These are phyloP conservation scores for Maniola jurtina DNA, from an alignment of 1,140 invertebrate species.

Conservation along the genomic window DNA sequence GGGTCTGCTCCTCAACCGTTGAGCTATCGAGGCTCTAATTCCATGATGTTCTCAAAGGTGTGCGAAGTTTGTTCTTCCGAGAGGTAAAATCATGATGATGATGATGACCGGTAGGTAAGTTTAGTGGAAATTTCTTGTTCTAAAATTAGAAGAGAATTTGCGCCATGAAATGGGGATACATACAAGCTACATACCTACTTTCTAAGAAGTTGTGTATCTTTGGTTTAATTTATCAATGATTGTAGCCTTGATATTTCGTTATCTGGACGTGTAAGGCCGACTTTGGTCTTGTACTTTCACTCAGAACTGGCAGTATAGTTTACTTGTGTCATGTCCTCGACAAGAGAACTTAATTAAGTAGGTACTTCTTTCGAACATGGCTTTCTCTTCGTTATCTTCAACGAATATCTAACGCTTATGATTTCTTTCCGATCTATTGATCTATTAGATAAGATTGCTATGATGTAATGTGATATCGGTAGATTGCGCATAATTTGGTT, in stretches of 20 bases:
- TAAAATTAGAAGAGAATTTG: too few relatives aligned
- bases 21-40: too few relatives aligned
- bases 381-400: slow-evolving; percentile 4
- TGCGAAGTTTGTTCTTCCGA: too few relatives aligned
- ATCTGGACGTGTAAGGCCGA: slow-evolving; percentile 17
- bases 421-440: not conserved
- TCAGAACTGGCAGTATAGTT: not conserved
- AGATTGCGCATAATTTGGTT: too few relatives aligned
- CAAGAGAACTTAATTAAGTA: slow-evolving; percentile 10
- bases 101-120: too few relatives aligned
- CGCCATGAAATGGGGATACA: too few relatives aligned
- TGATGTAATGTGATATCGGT: not conserved
- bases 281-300: slow-evolving; percentile 22
- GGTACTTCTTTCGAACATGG: slow-evolving; percentile 1
- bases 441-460: not conserved
- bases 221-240: not conserved
- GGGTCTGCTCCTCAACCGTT: too few relatives aligned
- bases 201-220: not conserved
- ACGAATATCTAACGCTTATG: slow-evolving; percentile 2
- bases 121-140: too few relatives aligned
- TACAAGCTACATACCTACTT: too few relatives aligned
- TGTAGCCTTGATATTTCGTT: slow-evolving; percentile 22
- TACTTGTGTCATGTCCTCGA: not conserved
- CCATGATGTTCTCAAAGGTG: too few relatives aligned
- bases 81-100: too few relatives aligned